Evolutionary conservation across 2,113 vertebrate species (phyloP).

Genomic region (Python bivittatus): DNA sequence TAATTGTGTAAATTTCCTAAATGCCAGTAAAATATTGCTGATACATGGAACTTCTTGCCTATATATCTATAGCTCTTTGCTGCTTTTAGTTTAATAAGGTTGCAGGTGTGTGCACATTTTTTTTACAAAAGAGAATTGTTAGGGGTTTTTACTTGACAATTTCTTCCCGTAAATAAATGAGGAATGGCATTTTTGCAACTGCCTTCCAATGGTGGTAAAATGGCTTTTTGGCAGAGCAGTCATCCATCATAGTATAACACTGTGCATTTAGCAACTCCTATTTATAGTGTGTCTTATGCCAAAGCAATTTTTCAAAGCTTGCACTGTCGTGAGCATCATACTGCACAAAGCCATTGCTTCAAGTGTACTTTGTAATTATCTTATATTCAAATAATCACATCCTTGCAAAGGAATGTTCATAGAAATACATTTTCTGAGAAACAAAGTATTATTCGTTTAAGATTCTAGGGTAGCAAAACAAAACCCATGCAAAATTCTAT

Average conservation of each 20-base stretch:
- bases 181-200: conserved; percentile 43
- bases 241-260: conserved; percentile 51
- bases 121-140: neutral
- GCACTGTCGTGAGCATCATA: conserved; percentile 53
- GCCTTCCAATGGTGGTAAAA: conserved; percentile 49
- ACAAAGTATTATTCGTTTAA: neutral
- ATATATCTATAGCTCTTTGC: conserved; percentile 44
- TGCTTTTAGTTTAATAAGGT: conserved; percentile 43
- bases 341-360: conserved; percentile 37
- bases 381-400: conserved; percentile 42
- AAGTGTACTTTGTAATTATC: conserved; percentile 41
- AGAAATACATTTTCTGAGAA: neutral
- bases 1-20: conserved; percentile 47
- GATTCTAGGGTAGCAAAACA: neutral
- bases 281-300: conserved; percentile 56
- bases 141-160: conserved; percentile 12
- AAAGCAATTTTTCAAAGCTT: conserved; percentile 34
- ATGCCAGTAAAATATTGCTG: conserved; percentile 38
- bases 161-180: conserved; percentile 42
- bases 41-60: conserved; percentile 29
- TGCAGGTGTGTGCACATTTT: neutral
- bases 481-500: neutral
- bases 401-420: conserved; percentile 19
- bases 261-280: conserved; percentile 54
- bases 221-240: conserved; percentile 50